Conservation (phyloP, 30 jellyfish, hydroid and myxozoan species). For the Catostylus mosaicus region DNA sequence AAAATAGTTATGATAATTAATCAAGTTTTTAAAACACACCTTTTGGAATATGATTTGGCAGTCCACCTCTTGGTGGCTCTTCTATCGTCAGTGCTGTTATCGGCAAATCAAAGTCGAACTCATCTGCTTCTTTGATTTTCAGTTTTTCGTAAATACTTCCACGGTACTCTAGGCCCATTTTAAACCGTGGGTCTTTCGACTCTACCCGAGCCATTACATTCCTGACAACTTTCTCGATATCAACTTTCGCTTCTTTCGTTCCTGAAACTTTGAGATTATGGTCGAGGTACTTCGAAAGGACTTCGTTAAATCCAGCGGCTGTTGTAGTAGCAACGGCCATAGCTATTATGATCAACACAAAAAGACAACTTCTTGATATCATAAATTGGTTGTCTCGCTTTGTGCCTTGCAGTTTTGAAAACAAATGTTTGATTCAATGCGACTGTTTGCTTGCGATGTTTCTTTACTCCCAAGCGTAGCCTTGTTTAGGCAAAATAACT, state of each 20-base stretch:
- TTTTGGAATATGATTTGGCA: neutral
- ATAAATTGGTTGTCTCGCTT: too few relatives aligned
- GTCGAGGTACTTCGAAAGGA: slow-evolving; percentile 25
- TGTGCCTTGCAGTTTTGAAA: too few relatives aligned
- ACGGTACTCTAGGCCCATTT: slow-evolving; percentile 55
- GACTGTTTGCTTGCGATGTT: too few relatives aligned
- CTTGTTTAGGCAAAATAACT: too few relatives aligned
- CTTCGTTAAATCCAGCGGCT: neutral
- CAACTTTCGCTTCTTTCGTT: slow-evolving; percentile 6
- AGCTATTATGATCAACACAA: neutral
- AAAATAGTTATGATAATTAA: too few relatives aligned
- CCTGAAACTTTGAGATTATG: slow-evolving; percentile 12
- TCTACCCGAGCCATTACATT: slow-evolving; percentile 32
- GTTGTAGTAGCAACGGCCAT: neutral
- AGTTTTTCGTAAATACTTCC: slow-evolving; percentile 66
- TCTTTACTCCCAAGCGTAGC: too few relatives aligned
- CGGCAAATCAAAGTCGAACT: slow-evolving; percentile 66
- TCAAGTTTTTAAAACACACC: neutral
- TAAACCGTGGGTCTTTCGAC: slow-evolving; percentile 45
- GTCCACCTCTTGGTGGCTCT: slow-evolving; percentile 29
- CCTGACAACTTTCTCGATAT: slow-evolving; percentile 15
- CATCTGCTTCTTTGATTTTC: slow-evolving; percentile 66
- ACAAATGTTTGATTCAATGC: too few relatives aligned
- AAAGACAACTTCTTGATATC: neutral
- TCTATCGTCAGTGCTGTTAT: slow-evolving; percentile 32